Percentiles rank a stretch among this genome's conserved stretches.
phyloP scores from a whole-genome alignment of 2,113 vertebrate species.

The Tringa solitaria region DNA sequence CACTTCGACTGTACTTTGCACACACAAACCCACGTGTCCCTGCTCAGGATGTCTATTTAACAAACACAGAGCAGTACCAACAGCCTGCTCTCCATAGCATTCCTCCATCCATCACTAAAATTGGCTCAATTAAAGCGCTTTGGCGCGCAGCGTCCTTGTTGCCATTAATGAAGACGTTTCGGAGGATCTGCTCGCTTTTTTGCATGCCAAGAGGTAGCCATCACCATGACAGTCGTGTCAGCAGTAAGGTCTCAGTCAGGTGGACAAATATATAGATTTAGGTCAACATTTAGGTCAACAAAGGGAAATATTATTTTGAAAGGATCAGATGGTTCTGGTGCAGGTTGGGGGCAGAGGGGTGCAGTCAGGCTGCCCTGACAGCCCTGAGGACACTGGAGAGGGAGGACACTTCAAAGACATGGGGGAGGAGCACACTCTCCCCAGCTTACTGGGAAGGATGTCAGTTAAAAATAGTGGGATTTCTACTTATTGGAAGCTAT shows the following conservation, averaged over 20 bases:
- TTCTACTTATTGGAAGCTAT: background rate
- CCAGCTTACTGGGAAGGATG: background rate
- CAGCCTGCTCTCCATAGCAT: background rate
- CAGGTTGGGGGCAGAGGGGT: background rate
- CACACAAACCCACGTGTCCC: background rate
- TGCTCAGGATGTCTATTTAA: background rate
- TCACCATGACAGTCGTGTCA: background rate
- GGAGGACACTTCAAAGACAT: background rate
- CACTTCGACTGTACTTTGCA: background rate
- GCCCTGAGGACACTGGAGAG: background rate
- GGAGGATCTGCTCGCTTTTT: accelerated
- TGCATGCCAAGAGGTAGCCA: background rate
- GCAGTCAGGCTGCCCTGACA: background rate
- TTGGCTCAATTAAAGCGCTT: background rate
- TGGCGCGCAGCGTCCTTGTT: too few species aligned
- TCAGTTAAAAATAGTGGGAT: background rate
- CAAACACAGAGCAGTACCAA: background rate
- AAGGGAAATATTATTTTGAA: background rate
- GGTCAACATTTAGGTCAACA: background rate
- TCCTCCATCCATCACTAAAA: background rate
- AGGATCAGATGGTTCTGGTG: background rate
- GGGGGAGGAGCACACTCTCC: background rate
- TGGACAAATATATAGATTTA: background rate
- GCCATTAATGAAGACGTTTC: background rate
- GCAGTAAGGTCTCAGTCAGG: background rate